These are phyloP conservation scores for Ashinkailepas kermadecensis DNA, from an alignment of 2,888 invertebrate species.

Conservation along the genomic window DNA sequence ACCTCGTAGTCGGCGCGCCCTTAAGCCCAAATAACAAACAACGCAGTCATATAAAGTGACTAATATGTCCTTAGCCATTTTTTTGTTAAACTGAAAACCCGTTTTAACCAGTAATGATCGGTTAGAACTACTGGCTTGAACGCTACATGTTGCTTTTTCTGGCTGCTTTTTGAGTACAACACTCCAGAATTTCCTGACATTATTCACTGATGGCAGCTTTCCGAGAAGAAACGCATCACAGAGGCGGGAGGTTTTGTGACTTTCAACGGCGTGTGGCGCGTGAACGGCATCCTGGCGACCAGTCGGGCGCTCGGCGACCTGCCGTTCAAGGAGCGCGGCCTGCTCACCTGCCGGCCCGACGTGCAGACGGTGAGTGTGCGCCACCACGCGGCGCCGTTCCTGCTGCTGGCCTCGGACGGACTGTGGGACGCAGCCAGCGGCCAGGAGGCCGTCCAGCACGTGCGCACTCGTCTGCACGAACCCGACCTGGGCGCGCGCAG, in stretches of 20 bases:
- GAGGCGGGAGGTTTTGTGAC: slow-evolving; percentile 93
- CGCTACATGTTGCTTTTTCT: too few relatives aligned
- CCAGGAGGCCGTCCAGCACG: slow-evolving; percentile 84
- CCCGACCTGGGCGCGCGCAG: slow-evolving; percentile 78
- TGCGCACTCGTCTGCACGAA: slow-evolving; percentile 75
- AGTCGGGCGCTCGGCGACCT: slow-evolving; percentile 92
- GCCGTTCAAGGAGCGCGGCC: slow-evolving; percentile 83
- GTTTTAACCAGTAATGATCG: too few relatives aligned
- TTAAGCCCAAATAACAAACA: too few relatives aligned
- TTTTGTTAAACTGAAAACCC: too few relatives aligned
- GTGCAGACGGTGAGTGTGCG: slow-evolving; percentile 81
- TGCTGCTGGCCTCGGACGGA: slow-evolving; percentile 90
- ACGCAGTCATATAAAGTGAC: too few relatives aligned
- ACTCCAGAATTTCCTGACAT: too few relatives aligned
- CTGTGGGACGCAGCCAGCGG: slow-evolving; percentile 94
- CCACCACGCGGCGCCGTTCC: slow-evolving; percentile 60
- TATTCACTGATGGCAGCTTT: slow-evolving; percentile 50
- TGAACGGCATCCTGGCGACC: slow-evolving; percentile 88
- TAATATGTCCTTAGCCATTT: too few relatives aligned
- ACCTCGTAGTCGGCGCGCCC: too few relatives aligned
- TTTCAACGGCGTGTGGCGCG: slow-evolving; percentile 93
- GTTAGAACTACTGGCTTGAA: too few relatives aligned
- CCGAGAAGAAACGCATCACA: slow-evolving; percentile 83
- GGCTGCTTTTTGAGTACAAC: too few relatives aligned
- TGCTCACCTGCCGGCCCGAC: slow-evolving; percentile 92